These are phyloP conservation scores for Anneissia japonica DNA, from an alignment of 35 echinoderm and acorn worm species.

Conservation along the genomic window DNA sequence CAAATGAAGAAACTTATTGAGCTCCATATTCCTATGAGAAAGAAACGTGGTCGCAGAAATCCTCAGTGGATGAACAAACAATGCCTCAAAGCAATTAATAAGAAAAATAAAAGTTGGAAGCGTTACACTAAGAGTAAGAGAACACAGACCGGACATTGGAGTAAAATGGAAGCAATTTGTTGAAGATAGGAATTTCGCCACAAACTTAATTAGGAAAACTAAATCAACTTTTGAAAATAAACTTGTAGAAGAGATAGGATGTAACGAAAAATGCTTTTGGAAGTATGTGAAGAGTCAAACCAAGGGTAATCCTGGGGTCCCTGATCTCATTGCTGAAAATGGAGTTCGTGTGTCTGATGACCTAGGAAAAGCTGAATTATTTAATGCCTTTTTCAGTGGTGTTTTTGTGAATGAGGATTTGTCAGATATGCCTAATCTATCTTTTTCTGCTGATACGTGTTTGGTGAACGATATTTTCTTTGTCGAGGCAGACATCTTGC, in stretches of 20 bases:
- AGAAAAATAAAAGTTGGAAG: too few species aligned
- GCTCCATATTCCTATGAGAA: too few species aligned
- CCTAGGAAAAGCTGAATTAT: conserved; percentile 9
- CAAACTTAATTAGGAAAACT: conserved; percentile 2
- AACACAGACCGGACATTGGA: too few species aligned
- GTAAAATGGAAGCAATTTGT: neutral
- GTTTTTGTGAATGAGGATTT: neutral
- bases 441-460: too few species aligned
- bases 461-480: too few species aligned
- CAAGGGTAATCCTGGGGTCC: neutral
- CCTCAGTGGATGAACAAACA: too few species aligned
- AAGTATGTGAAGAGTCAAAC: conserved; percentile 22
- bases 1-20: too few species aligned
- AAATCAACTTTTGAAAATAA: conserved; percentile 33
- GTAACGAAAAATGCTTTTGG: conserved; percentile 32
- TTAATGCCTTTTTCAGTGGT: conserved; percentile 9
- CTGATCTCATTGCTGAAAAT: conserved; percentile 3
- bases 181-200: conserved; percentile 11
- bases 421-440: neutral
- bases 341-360: neutral
- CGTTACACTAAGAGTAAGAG: too few species aligned
- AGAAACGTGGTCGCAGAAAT: too few species aligned
- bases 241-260: conserved; percentile 21
- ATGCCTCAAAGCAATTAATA: too few species aligned
- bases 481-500: too few species aligned